Evolutionary conservation across 2,888 invertebrate species (phyloP).

Genomic region (Gari tellinella): DNA sequence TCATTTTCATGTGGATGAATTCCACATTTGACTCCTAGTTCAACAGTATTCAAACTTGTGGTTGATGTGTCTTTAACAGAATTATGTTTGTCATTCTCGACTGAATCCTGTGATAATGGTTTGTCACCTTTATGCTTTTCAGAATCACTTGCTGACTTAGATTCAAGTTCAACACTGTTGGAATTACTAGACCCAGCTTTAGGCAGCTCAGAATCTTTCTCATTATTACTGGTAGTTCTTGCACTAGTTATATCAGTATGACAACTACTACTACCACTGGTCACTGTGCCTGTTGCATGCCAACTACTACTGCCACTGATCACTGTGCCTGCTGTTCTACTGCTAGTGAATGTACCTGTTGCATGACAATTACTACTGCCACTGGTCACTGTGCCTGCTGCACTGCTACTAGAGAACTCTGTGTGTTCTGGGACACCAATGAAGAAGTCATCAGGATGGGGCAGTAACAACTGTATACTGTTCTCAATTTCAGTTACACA

Average conservation of each 20-base stretch:
- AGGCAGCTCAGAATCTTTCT: no score
- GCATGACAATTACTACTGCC: no score
- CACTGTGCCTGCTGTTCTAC: neutral
- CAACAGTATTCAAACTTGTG: neutral
- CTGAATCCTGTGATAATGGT: no score
- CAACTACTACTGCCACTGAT: no score
- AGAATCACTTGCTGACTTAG: no score
- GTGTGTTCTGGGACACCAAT: conserved; percentile 46
- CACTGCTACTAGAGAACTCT: neutral
- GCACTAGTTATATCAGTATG: no score
- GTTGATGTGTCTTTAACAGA: neutral
- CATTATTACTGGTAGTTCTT: no score
- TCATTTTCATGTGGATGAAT: neutral
- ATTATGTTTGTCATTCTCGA: no score
- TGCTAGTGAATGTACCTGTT: neutral
- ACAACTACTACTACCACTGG: neutral
- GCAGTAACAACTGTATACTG: conserved; percentile 84
- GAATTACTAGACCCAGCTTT: no score
- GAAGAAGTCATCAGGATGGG: conserved; percentile 80
- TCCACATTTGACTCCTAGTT: neutral
- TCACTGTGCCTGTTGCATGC: neutral
- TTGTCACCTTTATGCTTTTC: no score
- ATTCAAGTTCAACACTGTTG: no score
- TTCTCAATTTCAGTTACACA: conserved; percentile 83
- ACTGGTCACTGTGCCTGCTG: neutral